Conservation (phyloP, 2,888 invertebrate genomes). For the Lasioglossum leucozonium region DNA sequence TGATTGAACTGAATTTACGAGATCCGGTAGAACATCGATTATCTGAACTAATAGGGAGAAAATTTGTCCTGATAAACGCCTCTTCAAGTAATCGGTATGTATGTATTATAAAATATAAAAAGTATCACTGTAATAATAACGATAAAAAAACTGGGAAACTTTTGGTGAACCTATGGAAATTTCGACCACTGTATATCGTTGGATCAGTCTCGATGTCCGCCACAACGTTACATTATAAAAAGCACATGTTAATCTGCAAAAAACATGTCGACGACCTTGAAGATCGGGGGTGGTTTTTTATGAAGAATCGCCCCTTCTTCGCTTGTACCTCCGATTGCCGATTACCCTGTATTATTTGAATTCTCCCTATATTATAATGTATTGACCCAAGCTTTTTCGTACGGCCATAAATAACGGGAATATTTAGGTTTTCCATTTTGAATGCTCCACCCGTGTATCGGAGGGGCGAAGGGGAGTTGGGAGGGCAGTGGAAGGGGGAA, state of each 20-base stretch:
- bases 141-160: too few relatives aligned
- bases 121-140: too few relatives aligned
- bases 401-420: neutral
- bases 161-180: too few relatives aligned
- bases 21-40: neutral
- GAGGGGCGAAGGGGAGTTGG: neutral
- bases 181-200: too few relatives aligned
- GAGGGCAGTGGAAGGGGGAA: neutral
- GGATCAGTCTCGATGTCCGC: too few relatives aligned
- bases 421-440: neutral
- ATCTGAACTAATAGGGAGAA: neutral
- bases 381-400: neutral
- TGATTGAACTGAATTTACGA: neutral
- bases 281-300: too few relatives aligned
- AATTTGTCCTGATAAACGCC: neutral
- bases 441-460: neutral
- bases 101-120: too few relatives aligned
- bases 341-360: neutral
- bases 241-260: too few relatives aligned
- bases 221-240: too few relatives aligned
- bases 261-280: too few relatives aligned
- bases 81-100: neutral
- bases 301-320: neutral
- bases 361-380: neutral
- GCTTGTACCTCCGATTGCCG: neutral